Evolutionary conservation across 2,113 vertebrate species (phyloP), one percentile per base, ranked within the genome.

Genomic region (Drymodes brunneopygia): DNA sequence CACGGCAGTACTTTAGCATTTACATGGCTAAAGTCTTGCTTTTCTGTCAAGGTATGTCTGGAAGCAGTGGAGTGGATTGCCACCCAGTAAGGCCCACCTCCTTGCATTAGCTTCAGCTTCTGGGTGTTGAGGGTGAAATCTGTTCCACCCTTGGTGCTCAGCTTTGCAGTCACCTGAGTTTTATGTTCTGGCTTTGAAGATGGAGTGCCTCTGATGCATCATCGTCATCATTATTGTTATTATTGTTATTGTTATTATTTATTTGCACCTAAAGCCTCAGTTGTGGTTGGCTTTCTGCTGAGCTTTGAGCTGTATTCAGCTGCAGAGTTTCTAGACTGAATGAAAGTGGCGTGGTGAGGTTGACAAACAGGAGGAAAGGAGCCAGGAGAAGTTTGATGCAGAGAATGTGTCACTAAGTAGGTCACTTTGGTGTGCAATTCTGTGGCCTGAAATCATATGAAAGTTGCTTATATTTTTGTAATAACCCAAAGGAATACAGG

Each of bases 261-360:
- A 79, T 79, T 94, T 90, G 67, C 38, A 48, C 75, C 42, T 57
- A 33, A 80, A 88, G 72, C 54, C 62, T 82, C 71, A 65, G 71
- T 66, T 88, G 64, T 88, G 79, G 95, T 82, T 91, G 70, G 44
- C 36, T 90, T 94, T 90, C 66, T 93, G 82, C 90, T 93, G 90
- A 93, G 82, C 62, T 83, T 69, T 73, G 71, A 77, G 62, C 66
- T 73, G 25, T 48, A 28, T 44, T 85, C 25, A 36, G 62, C 78
- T 56, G 71, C 79, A 66, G 73, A 78, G 40, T 87, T 88, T 58
- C 60, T 78, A n/a, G 53, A 7, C 66, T 22, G 48, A 75, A 60
- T 81, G 81, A 62, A 91, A 89, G 53, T 53, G 78, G 28, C 61
- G 20, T 44, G 75, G 47, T 74, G 35, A 90, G 71, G 50, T 69